Base-by-base conservation (phyloP, 2,888 invertebrate species). In the Acronicta leporina region DNA sequence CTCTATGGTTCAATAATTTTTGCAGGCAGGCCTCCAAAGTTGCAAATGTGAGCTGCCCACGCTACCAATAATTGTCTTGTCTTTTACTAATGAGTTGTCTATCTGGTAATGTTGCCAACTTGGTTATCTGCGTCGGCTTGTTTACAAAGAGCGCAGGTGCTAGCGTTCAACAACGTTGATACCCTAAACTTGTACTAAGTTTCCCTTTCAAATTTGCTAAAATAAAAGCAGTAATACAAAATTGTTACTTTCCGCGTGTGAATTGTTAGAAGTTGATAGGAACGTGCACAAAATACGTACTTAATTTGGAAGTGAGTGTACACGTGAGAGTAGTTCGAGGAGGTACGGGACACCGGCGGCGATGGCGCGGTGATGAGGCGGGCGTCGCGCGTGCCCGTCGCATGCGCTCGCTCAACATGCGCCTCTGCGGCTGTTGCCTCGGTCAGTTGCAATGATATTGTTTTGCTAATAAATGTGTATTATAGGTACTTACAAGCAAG, bases 371-470 rank as follows among this genome's bases (percentile, higher is more conserved):
- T 87, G 87, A 90, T 87, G 91, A 80, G 73, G 80, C 81, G 78
- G 80, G 79, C 73, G 83, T 75, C 75, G 86, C 84, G 87, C 86
- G 89, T 83, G 84, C 86, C 71, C 82, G 79, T 74, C 88, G 86
- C 84, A 85, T 83, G 87, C 89, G 89, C 85, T 73, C 88, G 79
- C 86, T 83, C 82, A 84, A 89, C 86, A 94, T 94, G 94, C 94
- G 94, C 84, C 90, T 94, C 79, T 94, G 94, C 87, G 90, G 92
- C 85, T 94, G 94, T 86, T 94, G 94, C 85, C 87, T 92, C 73
- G 94, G 94, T 94, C 87, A 87, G 92, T 92, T 80, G 50, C 49
- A 68, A 51, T 77, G 53, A 65, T 64, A 48, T 73, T 65, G 60
- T 61, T 61, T 43, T 59, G 47, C 16, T 53, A 38, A n/a, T n/a